These are phyloP conservation scores for Asarcornis scutulata DNA, from an alignment of 2,113 vertebrate species.

Conservation along the genomic window DNA sequence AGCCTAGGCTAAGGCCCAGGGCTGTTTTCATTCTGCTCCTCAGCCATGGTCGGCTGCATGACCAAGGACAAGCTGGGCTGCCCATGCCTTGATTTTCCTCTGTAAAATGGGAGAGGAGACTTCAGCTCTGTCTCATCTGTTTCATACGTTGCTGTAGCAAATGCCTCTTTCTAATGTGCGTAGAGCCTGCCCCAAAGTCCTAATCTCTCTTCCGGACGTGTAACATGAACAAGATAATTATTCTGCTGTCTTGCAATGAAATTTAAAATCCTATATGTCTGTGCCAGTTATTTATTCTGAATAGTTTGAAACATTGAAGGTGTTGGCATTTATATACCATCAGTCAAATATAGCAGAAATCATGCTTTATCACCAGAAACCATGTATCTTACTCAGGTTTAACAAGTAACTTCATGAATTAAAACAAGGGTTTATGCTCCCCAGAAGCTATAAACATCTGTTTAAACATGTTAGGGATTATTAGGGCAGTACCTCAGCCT, in stretches of 20 bases:
- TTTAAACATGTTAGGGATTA: slow-evolving; percentile 64
- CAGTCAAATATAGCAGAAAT: slow-evolving; percentile 12
- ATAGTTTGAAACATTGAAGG: neutral
- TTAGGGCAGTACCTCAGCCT: slow-evolving; percentile 41
- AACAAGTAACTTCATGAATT: slow-evolving; percentile 38
- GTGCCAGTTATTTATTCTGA: neutral
- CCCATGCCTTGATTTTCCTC: neutral
- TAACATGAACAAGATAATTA: neutral
- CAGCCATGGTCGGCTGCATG: neutral
- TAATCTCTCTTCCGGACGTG: neutral
- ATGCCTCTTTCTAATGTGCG: neutral
- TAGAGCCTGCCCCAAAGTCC: neutral
- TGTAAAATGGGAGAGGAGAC: neutral
- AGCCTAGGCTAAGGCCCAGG: neutral
- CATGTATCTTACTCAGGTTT: slow-evolving; percentile 20
- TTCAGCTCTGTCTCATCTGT: neutral
- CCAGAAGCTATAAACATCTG: slow-evolving; percentile 62
- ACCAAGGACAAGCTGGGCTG: neutral
- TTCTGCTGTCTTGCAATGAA: neutral
- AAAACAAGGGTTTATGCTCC: slow-evolving; percentile 24
- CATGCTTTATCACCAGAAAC: slow-evolving; percentile 4
- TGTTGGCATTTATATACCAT: slow-evolving; percentile 2
- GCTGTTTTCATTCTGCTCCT: neutral
- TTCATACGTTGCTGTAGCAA: neutral
- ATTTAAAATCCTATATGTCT: neutral